Evolutionary conservation across 2,113 vertebrate species (phyloP).

Genomic region (Oxygymnocypris stewartii): DNA sequence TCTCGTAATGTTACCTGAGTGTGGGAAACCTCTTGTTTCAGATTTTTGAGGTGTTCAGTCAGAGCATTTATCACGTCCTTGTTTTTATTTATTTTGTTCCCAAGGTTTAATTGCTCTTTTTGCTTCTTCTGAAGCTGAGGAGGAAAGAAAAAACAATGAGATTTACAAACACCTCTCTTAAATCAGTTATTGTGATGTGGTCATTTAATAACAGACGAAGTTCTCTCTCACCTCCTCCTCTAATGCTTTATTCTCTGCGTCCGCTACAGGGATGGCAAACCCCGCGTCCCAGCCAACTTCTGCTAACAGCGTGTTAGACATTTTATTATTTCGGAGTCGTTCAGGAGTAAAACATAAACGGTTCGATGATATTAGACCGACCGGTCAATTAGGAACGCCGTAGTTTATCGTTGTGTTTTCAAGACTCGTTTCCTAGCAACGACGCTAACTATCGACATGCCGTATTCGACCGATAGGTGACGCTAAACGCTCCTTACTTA

Average conservation of each 20-base stretch:
- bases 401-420: background rate
- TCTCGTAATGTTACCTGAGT: constrained; percentile 76
- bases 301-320: constrained; percentile 66
- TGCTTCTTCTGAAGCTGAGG: constrained; percentile 79
- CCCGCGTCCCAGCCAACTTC: constrained; percentile 81
- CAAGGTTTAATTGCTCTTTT: constrained; percentile 70
- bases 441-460: background rate
- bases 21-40: constrained; percentile 80
- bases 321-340: constrained; percentile 41
- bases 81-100: constrained; percentile 70
- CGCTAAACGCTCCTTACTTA: constrained; percentile 17
- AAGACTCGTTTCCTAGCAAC: constrained; percentile 50
- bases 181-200: background rate
- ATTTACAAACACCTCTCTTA: background rate
- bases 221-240: constrained; percentile 77
- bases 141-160: constrained; percentile 4
- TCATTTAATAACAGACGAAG: background rate
- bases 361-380: background rate
- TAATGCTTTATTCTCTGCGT: constrained; percentile 80
- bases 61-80: constrained; percentile 76
- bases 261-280: constrained; percentile 82
- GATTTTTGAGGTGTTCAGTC: constrained; percentile 76
- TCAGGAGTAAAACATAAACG: background rate
- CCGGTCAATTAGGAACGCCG: background rate
- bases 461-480: background rate